Base-by-base conservation (phyloP, 2,888 invertebrate genomes). In the Cheilosia urbana region DNA sequence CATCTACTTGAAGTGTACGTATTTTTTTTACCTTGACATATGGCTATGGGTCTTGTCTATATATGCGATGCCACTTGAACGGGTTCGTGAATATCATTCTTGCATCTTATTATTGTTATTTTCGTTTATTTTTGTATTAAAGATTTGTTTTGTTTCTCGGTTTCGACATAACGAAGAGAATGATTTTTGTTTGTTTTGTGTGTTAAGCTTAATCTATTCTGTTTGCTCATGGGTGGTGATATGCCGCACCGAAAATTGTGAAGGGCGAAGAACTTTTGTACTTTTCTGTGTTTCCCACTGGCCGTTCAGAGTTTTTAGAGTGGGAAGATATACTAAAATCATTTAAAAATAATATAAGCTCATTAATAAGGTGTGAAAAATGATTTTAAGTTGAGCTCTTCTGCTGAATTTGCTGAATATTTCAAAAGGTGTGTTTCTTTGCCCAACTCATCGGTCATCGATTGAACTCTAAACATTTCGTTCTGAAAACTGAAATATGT, bases 101-200 rank as follows among this genome's bases (percentile, higher is more conserved):
- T 55, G 68, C 45, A 68, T 68, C 53, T 55, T 45, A 68, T 40
- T 66, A 40, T 66, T 66, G 21, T 66, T 65, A 11, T 65, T 9
- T 51, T 40, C 37, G 49, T 65, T 21, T 51, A 34, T n/a, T 63
- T 21, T 34, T 19, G 9, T 13, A 37, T 4, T 1, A 19, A 24
- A 37, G 65, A 37, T 24, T 68, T 66, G 40, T 66, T 53, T 66
- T 66, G 13, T 40, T 53, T 66, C 15, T 24, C 17, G 19, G 19
- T 55, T 40, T 34, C n/a, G 34, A 34, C 7, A 21, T n/a, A 9
- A 47, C 19, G 49, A 65, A 49, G 6, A 47, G 11, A 30, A 49
- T 17, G 47, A 47, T 9, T 30, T 30, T 30, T 30, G 0, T 30
- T 9, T 24, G n/a, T n/a, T n/a, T n/a, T n/a, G n/a, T n/a, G n/a